Evolutionary conservation across 2,797 vertebrate species (phyloP), one percentile per base, ranked within the genome.

Genomic region (Siniperca obscura): DNA sequence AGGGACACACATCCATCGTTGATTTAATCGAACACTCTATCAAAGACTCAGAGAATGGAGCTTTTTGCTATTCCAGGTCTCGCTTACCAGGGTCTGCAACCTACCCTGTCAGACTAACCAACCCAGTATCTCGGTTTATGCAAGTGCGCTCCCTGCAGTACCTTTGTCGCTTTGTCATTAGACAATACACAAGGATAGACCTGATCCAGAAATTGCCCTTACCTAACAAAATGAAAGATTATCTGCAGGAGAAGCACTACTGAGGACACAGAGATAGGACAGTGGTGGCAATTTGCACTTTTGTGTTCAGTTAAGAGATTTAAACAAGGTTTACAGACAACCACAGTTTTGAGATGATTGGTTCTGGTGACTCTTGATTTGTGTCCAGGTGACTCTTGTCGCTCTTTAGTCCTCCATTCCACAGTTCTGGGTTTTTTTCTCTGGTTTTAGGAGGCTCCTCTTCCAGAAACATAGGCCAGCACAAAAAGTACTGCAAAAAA

Each of bases 151-250:
- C 98, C 5, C 95, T 99, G 89, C 98, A 99, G 94, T 99, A 99
- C 94, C 96, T 99, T 93, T 99, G 98, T 91, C 97, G 98, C 70
- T 99, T 99, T 87, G 97, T 99, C 89, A 99, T 99, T 91, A 97
- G 98, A 90, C 98, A 99, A 91, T 99, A 99, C 89, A 99, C 98
- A 50, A 95, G 98, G 76, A 99, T 99, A 96, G 98, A 99, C 95
- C 94, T 99, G 82, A 99, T 99, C 93, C 98, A 98, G 93, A 99
- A 99, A 97, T 97, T 99, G 96, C 98, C 98, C 96, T 96, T 99
- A 96, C 98, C 98, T 92, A 99, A 98, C 97, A 99, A 99, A 95
- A 99, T 99, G 98, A 99, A 99, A 98, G 98, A 99, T 96, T 99
- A 99, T 92, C 95, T 99, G 95, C 98, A 99, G 96, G 98, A 99